Conservation (phyloP, 2,888 invertebrate genomes). For the Drosophila niveifrons region DNA sequence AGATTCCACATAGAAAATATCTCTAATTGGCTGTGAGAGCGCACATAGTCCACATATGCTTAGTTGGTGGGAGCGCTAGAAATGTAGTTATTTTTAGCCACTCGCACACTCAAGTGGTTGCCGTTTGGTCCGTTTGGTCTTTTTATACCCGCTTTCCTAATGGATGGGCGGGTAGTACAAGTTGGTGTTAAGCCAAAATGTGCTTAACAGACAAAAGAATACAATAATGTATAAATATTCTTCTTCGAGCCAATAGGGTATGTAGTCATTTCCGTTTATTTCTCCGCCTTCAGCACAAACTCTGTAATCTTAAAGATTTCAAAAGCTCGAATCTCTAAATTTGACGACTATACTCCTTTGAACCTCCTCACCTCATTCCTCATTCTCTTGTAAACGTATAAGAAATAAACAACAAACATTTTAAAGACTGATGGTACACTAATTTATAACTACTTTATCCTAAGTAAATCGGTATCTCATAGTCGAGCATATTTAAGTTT, state of each 20-base stretch:
- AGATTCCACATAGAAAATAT: slow-evolving; percentile 38
- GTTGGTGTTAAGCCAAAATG: background rate
- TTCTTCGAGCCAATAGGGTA: no score
- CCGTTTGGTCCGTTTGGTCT: slow-evolving; percentile 50
- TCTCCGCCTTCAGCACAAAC: no score
- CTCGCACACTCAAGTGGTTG: slow-evolving; percentile 84
- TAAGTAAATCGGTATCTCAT: background rate
- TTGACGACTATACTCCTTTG: no score
- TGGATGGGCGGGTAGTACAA: background rate
- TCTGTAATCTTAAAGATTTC: no score
- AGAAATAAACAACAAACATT: no score
- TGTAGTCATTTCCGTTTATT: no score
- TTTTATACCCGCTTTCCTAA: slow-evolving; percentile 10
- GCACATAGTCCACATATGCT: slow-evolving; percentile 49
- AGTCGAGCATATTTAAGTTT: background rate
- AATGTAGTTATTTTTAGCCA: slow-evolving; percentile 82
- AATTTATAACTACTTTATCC: no score
- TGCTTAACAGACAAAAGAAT: background rate
- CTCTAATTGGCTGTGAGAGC: slow-evolving; percentile 60
- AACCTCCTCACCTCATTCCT: no score
- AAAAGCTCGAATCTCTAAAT: no score
- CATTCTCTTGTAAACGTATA: no score
- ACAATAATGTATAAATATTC: background rate
- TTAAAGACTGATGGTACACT: no score
- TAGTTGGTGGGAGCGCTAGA: slow-evolving; percentile 82